A percentile compares a stretch with the other conserved stretches of the same genome.
These are phyloP conservation scores for Pluvialis apricaria DNA, from an alignment of 2,113 vertebrate genomes.

Conservation along the genomic window DNA sequence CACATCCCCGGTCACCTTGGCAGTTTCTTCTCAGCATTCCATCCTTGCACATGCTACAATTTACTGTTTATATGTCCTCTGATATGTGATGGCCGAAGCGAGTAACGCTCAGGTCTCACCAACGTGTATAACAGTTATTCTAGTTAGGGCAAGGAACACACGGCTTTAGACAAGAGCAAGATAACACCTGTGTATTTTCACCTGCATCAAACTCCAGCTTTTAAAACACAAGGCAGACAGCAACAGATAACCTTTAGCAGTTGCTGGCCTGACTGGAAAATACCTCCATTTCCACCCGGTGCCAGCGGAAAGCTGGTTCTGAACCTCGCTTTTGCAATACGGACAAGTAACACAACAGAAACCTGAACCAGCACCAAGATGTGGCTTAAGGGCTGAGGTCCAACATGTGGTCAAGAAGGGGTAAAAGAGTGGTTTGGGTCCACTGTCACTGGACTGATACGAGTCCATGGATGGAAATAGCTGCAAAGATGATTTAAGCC, in stretches of 20 bases:
- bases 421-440: neutral
- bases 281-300: neutral
- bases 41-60: neutral
- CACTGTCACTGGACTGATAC: rapidly evolving
- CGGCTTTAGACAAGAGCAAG: neutral
- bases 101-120: neutral
- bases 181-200: neutral
- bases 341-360: neutral
- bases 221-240: neutral
- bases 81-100: neutral
- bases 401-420: rapidly evolving
- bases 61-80: neutral
- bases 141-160: neutral
- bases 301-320: neutral
- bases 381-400: neutral
- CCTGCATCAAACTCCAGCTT: neutral
- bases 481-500: neutral
- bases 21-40: neutral
- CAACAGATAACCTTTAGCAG: neutral
- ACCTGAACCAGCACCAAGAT: neutral
- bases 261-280: neutral
- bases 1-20: neutral
- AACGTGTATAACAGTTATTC: neutral
- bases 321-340: neutral
- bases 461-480: neutral